phyloP scores from a whole-genome alignment of 2,797 vertebrate genomes.

The Spinibarbus caldwelli region DNA sequence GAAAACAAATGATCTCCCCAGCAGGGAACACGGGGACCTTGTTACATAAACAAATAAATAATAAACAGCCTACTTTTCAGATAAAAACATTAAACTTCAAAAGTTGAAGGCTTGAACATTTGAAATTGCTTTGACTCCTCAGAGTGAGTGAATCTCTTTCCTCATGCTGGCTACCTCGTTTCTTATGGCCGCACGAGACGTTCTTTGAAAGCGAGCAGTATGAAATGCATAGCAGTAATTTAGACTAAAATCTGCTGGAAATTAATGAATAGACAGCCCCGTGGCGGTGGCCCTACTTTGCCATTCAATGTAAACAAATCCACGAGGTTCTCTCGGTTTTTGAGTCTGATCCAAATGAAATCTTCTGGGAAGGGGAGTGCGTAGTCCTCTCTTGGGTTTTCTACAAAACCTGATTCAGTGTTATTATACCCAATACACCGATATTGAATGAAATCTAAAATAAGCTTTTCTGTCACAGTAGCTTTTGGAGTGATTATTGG shows the following conservation, averaged over 20 bases:
- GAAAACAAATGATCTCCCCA: slow-evolving; percentile 94
- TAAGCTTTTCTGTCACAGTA: no score
- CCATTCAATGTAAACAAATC: slow-evolving; percentile 96
- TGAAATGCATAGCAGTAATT: slow-evolving; percentile 91
- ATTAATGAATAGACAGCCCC: slow-evolving; percentile 94
- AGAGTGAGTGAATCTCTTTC: slow-evolving; percentile 72
- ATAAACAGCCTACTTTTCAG: slow-evolving; percentile 78
- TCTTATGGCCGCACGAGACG: slow-evolving; percentile 87
- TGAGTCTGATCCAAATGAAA: slow-evolving; percentile 92
- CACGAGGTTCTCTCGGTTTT: slow-evolving; percentile 90
- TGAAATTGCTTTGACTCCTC: slow-evolving; percentile 61
- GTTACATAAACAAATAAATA: slow-evolving; percentile 78
- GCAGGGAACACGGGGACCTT: slow-evolving; percentile 82
- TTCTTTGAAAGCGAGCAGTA: slow-evolving; percentile 87
- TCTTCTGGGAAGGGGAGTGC: slow-evolving; percentile 78
- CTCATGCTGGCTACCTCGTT: slow-evolving; percentile 82
- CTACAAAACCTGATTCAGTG: slow-evolving; percentile 52
- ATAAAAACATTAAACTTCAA: slow-evolving; percentile 55
- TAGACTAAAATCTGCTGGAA: slow-evolving; percentile 93
- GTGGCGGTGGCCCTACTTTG: slow-evolving; percentile 88
- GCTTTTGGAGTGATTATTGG: slow-evolving; percentile 34
- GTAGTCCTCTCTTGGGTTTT: slow-evolving; percentile 69
- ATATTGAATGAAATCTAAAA: slow-evolving; percentile 8
- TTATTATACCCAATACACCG: slow-evolving; percentile 54
- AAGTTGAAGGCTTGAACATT: slow-evolving; percentile 65